Percentiles rank a stretch among this genome's conserved stretches.
Evolutionary conservation across 2,888 invertebrate genomes (phyloP).

Genomic region (Troides oblongomaculatus): DNA sequence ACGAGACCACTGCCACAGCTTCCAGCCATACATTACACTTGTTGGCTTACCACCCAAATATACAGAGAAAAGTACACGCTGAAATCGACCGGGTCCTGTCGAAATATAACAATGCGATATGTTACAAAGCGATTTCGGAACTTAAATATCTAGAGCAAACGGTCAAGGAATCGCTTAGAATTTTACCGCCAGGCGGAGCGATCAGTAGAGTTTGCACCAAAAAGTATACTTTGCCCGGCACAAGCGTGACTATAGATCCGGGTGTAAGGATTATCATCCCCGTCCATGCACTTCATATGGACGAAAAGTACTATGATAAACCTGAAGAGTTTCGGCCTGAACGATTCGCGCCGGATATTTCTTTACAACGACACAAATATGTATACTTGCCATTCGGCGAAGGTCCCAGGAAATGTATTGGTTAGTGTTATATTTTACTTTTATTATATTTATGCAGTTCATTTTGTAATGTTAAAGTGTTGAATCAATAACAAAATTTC

Average conservation of each 20-base stretch:
- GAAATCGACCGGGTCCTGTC: slow-evolving; percentile 51
- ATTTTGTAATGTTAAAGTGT: not conserved
- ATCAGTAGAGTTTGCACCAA: slow-evolving; percentile 5
- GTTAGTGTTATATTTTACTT: slow-evolving; percentile 7
- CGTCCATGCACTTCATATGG: slow-evolving; percentile 20
- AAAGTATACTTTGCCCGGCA: slow-evolving; percentile 14
- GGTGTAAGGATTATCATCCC: slow-evolving; percentile 17
- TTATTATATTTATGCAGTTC: not conserved
- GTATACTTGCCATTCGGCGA: slow-evolving; percentile 22
- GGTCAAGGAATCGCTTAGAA: slow-evolving; percentile 51
- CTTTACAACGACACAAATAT: slow-evolving; percentile 2
- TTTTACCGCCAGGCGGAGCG: slow-evolving; percentile 35
- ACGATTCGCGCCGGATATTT: slow-evolving; percentile 12
- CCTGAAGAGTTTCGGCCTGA: slow-evolving; percentile 21
- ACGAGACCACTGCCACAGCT: slow-evolving; percentile 59
- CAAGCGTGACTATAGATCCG: slow-evolving; percentile 15
- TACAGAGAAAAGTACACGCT: slow-evolving; percentile 49
- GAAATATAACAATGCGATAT: slow-evolving; percentile 45
- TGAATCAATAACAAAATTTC: slow-evolving; percentile 1
- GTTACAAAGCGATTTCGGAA: slow-evolving; percentile 55
- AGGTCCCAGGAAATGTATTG: slow-evolving; percentile 30
- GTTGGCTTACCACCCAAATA: slow-evolving; percentile 50
- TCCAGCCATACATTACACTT: slow-evolving; percentile 58
- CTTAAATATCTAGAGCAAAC: slow-evolving; percentile 48
- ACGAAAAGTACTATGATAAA: slow-evolving; percentile 19